phyloP scores from a whole-genome alignment of 2,113 vertebrate genomes.

The Natator depressus region DNA sequence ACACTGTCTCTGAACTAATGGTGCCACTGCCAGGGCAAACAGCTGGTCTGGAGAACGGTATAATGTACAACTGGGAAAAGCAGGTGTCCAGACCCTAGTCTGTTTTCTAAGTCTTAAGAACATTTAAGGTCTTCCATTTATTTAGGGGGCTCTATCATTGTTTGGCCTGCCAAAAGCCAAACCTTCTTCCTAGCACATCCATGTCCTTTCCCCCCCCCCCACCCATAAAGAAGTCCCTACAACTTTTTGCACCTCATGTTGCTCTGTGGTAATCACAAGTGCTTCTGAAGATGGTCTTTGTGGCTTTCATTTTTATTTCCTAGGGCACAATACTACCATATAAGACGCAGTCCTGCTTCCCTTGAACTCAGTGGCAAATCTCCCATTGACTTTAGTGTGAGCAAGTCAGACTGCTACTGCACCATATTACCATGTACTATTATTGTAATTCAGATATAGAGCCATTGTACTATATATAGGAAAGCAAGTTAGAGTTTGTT shows the following conservation, averaged over 20 bases:
- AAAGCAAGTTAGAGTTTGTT: neutral
- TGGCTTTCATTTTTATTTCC: neutral
- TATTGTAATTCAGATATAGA: accelerated
- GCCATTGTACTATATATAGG: neutral
- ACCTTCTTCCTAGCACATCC: neutral
- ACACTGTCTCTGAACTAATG: neutral
- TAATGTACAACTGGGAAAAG: accelerated
- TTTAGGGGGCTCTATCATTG: neutral
- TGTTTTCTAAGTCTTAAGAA: neutral
- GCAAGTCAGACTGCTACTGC: accelerated
- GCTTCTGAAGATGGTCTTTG: neutral
- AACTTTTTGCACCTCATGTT: neutral
- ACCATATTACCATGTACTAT: neutral
- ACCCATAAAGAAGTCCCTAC: neutral
- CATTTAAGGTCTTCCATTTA: neutral
- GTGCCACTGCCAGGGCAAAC: neutral
- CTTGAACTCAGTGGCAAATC: neutral
- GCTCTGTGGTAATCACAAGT: neutral
- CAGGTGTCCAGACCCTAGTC: accelerated
- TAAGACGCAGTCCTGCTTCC: neutral
- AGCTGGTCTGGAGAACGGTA: neutral
- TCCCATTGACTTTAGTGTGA: neutral
- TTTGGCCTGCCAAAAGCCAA: neutral
- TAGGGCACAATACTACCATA: neutral
- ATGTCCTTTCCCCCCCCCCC: neutral